Percentiles rank a stretch among this genome's conserved stretches.
phyloP scores from a whole-genome alignment of 2,797 vertebrate species.

The Bradypus variegatus region DNA sequence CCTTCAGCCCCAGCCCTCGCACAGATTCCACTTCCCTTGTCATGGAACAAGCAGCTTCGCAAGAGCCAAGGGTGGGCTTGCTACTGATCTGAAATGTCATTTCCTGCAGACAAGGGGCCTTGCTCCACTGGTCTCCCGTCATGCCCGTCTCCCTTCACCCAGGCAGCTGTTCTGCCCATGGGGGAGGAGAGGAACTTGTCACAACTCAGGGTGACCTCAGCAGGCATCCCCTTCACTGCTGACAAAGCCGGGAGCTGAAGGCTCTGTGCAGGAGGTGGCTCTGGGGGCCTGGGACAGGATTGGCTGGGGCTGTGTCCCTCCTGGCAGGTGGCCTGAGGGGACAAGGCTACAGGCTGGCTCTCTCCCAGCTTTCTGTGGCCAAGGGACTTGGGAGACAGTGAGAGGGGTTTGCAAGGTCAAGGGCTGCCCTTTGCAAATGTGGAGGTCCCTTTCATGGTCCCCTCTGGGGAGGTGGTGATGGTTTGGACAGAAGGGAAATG shows the following conservation, averaged over 20 bases:
- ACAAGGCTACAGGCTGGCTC: rapidly evolving
- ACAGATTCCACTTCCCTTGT: background rate
- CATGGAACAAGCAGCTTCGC: background rate
- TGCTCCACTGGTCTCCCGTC: background rate
- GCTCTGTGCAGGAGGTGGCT: background rate
- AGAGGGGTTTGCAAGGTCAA: background rate
- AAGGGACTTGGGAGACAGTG: background rate
- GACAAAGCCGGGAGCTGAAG: background rate
- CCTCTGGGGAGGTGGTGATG: background rate
- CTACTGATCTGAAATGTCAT: rapidly evolving
- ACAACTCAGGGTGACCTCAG: background rate
- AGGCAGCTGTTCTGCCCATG: background rate
- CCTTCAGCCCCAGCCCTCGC: no score
- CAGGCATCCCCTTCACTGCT: background rate
- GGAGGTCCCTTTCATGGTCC: background rate
- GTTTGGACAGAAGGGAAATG: background rate
- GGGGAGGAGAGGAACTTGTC: background rate
- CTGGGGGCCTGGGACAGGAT: background rate
- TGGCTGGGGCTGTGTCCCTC: rapidly evolving
- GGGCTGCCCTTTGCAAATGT: rapidly evolving
- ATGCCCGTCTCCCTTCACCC: rapidly evolving
- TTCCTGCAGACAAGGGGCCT: rapidly evolving
- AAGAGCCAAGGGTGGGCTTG: background rate
- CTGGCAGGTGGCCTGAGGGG: rapidly evolving
- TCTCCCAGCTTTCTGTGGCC: background rate